phyloP scores from a whole-genome alignment of 2,113 vertebrate genomes.

The Microtus pennsylvanicus region DNA sequence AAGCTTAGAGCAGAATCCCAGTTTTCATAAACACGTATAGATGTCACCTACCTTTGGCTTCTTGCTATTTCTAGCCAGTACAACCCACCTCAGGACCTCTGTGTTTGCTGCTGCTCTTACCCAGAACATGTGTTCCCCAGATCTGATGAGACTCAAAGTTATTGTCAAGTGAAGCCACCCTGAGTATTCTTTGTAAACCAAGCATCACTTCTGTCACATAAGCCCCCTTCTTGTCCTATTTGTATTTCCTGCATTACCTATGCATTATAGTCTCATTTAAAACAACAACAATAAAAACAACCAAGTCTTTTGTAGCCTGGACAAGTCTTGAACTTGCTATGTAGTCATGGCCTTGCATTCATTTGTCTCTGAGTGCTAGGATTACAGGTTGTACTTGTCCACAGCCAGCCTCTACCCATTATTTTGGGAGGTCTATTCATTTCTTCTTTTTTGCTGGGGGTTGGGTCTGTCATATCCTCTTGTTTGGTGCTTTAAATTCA shows the following conservation, averaged over 20 bases:
- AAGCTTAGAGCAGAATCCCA: background rate
- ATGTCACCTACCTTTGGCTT: background rate
- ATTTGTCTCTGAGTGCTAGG: background rate
- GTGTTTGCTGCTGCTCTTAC: background rate
- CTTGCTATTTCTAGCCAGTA: background rate
- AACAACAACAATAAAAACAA: background rate
- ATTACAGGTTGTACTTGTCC: background rate
- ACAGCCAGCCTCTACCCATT: background rate
- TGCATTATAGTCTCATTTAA: accelerated
- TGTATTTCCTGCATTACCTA: background rate
- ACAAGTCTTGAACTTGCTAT: background rate
- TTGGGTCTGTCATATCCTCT: background rate
- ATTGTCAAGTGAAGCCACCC: accelerated
- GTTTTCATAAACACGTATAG: background rate
- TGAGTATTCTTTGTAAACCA: background rate
- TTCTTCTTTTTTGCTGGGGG: too few relatives aligned
- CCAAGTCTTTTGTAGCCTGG: background rate
- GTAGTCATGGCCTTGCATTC: background rate
- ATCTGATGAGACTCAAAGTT: background rate
- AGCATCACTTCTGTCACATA: accelerated
- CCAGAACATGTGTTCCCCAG: background rate
- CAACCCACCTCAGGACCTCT: background rate
- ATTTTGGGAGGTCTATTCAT: background rate
- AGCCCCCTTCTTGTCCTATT: background rate
- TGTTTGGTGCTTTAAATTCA: background rate